A percentile compares a stretch with the other conserved stretches of the same genome.
These are phyloP conservation scores for Scatophagus argus DNA, from an alignment of 2,113 vertebrate genomes.

Conservation along the genomic window DNA sequence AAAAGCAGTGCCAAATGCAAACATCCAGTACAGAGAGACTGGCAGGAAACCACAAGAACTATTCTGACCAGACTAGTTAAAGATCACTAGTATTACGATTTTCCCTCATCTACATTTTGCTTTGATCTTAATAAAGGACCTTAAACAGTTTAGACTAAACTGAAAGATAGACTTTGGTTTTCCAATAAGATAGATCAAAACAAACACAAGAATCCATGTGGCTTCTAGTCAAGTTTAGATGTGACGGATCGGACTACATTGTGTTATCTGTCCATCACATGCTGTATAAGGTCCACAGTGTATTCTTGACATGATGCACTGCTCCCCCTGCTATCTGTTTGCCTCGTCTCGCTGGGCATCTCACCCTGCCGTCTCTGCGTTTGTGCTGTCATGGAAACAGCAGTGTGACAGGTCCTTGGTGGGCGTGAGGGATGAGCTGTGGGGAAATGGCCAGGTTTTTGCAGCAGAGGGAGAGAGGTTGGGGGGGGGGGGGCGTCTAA, in stretches of 20 bases:
- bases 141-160: not conserved
- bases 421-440: conserved; percentile 82
- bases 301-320: conserved; percentile 57
- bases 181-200: not conserved
- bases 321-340: conserved; percentile 65
- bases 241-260: conserved; percentile 3
- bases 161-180: not conserved
- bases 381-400: conserved; percentile 84
- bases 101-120: not conserved
- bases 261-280: conserved; percentile 58
- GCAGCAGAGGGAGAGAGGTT: conserved; percentile 54
- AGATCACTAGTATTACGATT: not conserved
- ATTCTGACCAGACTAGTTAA: not conserved
- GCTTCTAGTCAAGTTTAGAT: conserved; percentile 18
- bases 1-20: conserved; percentile 35
- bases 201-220: conserved; percentile 5
- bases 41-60: not conserved
- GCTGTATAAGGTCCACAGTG: conserved; percentile 40
- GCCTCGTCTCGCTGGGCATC: conserved; percentile 78
- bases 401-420: conserved; percentile 81
- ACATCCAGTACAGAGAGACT: conserved; percentile 4
- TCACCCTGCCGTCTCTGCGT: conserved; percentile 78
- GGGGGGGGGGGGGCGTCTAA: conserved; percentile 18
- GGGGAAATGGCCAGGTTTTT: conserved; percentile 82
- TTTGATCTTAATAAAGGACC: not conserved